phyloP scores from a whole-genome alignment of 35 echinoderm and acorn worm genomes.

The Ophioderma brevispina region DNA sequence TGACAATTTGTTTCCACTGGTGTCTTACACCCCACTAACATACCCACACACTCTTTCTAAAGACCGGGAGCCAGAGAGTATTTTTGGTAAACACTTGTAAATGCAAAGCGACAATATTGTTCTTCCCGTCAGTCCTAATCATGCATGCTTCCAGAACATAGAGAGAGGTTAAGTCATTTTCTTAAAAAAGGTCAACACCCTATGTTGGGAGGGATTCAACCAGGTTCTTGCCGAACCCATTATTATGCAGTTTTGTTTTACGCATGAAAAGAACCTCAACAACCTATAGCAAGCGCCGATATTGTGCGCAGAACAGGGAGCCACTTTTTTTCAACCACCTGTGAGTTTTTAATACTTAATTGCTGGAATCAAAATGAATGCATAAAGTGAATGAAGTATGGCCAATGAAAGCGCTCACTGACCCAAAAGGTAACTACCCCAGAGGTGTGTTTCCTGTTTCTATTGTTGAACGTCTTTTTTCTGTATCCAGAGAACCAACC shows the following conservation, averaged over 20 bases:
- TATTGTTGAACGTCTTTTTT: not conserved
- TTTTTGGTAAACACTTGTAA: not conserved
- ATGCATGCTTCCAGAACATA: not conserved
- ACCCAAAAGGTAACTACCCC: not conserved
- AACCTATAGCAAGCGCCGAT: not conserved
- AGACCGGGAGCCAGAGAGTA: not conserved
- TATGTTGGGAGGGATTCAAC: not conserved
- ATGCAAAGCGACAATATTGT: not conserved
- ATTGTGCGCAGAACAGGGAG: not conserved
- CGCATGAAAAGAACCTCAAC: conserved; percentile 5
- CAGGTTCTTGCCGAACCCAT: not conserved
- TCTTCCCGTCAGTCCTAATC: not conserved
- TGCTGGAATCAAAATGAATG: not conserved
- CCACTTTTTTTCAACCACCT: not conserved
- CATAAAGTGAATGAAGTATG: not conserved
- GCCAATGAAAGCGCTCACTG: not conserved
- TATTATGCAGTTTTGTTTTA: not conserved
- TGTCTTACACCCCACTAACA: too few species aligned
- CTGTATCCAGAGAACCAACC: not conserved
- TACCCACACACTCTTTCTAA: too few species aligned
- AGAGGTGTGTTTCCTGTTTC: conserved; percentile 11
- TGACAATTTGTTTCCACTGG: too few species aligned
- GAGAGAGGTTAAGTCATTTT: not conserved
- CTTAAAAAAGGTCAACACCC: conserved; percentile 4
- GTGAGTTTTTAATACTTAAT: conserved; percentile 2